A percentile compares a stretch with the other conserved stretches of the same genome.
These are phyloP conservation scores for Leptodactylus fallax DNA, from an alignment of 2,797 vertebrate species.

Conservation along the genomic window DNA sequence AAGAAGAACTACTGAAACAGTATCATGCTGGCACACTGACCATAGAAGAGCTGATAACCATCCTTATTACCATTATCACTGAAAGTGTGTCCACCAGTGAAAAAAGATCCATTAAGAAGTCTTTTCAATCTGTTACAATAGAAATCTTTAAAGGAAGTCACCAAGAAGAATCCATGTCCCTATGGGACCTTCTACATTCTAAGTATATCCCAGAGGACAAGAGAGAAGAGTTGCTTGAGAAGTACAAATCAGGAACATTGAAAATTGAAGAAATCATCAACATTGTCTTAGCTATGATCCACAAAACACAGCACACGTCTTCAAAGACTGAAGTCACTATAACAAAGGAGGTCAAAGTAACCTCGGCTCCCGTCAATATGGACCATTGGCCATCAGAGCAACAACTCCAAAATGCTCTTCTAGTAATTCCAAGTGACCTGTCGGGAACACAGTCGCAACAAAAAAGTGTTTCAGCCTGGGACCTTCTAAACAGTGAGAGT, in stretches of 20 bases:
- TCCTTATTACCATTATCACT: too few species aligned
- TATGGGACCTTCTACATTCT: constrained; percentile 35
- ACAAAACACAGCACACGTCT: neutral
- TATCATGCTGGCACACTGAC: too few species aligned
- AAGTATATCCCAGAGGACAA: constrained; percentile 58
- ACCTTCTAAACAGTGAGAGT: constrained; percentile 1
- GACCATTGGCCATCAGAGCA: constrained; percentile 66
- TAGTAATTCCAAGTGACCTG: constrained; percentile 28
- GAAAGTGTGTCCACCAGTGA: too few species aligned
- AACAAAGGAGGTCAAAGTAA: neutral
- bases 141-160: too few species aligned
- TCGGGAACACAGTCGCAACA: neutral
- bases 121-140: too few species aligned
- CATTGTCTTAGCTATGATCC: constrained; percentile 35
- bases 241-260: constrained; percentile 40
- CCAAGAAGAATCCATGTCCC: too few species aligned
- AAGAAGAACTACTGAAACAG: too few species aligned
- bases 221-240: constrained; percentile 53
- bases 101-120: too few species aligned
- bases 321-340: neutral
- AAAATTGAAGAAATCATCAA: constrained; percentile 53
- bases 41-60: too few species aligned
- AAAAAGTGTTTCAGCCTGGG: constrained; percentile 1
- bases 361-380: fast-evolving
- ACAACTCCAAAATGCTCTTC: constrained; percentile 74